phyloP scores from a whole-genome alignment of 2,113 vertebrate species.

The Cottus gobio region DNA sequence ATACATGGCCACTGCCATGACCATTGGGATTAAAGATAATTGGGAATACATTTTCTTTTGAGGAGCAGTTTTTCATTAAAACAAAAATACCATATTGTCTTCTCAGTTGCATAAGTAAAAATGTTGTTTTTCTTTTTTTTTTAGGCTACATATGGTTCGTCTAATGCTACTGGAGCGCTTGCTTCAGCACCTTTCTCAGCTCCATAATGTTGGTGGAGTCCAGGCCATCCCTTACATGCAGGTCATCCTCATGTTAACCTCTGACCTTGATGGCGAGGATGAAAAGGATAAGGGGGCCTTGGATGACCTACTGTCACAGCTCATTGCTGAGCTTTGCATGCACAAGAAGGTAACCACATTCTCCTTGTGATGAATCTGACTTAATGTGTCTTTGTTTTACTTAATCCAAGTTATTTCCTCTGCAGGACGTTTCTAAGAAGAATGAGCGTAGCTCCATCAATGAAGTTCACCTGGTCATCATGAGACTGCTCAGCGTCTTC shows the following conservation, averaged over 20 bases:
- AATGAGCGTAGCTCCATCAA: constrained; percentile 94
- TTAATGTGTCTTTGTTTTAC: neutral
- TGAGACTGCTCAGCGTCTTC: constrained; percentile 98
- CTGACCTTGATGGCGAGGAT: constrained; percentile 97
- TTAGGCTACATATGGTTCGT: constrained; percentile 96
- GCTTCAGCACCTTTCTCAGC: constrained; percentile 92
- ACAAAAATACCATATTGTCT: neutral
- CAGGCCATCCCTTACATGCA: constrained; percentile 99
- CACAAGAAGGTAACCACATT: constrained; percentile 90
- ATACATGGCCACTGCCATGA: neutral
- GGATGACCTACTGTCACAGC: constrained; percentile 94
- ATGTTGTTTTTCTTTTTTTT: neutral
- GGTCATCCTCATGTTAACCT: constrained; percentile 97
- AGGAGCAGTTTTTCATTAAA: neutral
- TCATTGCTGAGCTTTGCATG: constrained; percentile 95
- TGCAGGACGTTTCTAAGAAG: constrained; percentile 95
- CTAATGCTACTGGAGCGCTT: constrained; percentile 96
- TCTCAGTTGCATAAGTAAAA: neutral
- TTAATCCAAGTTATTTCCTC: constrained; percentile 6
- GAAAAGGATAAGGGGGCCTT: constrained; percentile 98
- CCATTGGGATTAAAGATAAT: neutral
- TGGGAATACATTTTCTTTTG: neutral
- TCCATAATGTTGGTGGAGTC: constrained; percentile 94
- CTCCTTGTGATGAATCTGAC: neutral
- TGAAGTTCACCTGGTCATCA: constrained; percentile 97